A percentile compares a stretch with the other conserved stretches of the same genome.
phyloP scores from a whole-genome alignment of 2,888 invertebrate species.

The Meiosimyza platycephala region DNA sequence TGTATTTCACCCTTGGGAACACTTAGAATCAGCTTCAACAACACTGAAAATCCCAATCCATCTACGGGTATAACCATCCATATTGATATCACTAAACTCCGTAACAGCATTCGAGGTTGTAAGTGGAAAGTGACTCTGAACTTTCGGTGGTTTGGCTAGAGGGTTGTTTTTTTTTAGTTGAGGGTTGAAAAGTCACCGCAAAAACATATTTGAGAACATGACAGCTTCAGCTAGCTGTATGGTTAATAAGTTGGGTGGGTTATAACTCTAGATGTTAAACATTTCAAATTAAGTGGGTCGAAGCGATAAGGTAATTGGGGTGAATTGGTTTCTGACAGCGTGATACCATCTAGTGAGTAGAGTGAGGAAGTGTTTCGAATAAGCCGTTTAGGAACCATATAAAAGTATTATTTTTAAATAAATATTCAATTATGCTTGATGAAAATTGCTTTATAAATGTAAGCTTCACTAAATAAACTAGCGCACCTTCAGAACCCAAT shows the following conservation, averaged over 20 bases:
- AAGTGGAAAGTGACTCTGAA: conserved; percentile 16
- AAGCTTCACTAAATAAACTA: too few species aligned
- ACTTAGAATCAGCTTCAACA: conserved; percentile 51
- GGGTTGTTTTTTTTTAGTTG: too few species aligned
- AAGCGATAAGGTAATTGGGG: conserved; percentile 30
- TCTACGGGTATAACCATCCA: neutral
- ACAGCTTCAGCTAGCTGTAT: neutral
- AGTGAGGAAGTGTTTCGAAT: too few species aligned
- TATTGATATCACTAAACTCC: neutral
- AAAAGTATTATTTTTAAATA: too few species aligned
- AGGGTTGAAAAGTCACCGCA: too few species aligned
- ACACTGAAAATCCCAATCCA: too few species aligned
- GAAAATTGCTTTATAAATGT: too few species aligned
- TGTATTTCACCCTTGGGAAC: conserved; percentile 64
- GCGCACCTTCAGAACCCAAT: too few species aligned
- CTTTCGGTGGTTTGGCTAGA: too few species aligned
- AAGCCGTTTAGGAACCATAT: too few species aligned
- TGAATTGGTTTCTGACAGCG: neutral
- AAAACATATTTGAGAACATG: conserved; percentile 12
- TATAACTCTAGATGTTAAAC: conserved; percentile 21
- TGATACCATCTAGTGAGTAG: too few species aligned
- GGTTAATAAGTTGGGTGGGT: neutral
- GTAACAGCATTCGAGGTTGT: neutral
- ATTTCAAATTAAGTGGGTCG: conserved; percentile 34
- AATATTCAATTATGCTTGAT: too few species aligned